phyloP scores from a whole-genome alignment of 2,113 vertebrate species.

The Trichechus manatus region DNA sequence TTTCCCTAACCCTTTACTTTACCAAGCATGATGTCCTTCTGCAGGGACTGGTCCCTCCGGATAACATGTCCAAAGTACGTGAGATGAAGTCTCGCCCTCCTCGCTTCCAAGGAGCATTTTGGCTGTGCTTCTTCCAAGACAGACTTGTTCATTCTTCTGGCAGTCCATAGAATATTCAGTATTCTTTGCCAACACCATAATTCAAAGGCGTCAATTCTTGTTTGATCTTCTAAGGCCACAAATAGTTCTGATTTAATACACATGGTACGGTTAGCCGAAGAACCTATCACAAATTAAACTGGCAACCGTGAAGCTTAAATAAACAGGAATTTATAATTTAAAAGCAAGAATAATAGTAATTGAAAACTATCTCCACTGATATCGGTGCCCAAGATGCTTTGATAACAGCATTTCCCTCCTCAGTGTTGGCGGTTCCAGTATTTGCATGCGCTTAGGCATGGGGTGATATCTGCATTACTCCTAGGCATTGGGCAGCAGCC shows the following conservation, averaged over 20 bases:
- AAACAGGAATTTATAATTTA: slow-evolving; percentile 7
- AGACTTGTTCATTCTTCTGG: no score
- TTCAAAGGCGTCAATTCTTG: no score
- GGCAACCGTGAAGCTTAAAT: background rate
- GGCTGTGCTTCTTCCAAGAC: no score
- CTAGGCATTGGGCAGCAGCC: background rate
- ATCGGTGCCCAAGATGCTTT: background rate
- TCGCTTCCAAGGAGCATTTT: no score
- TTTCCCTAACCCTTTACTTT: no score
- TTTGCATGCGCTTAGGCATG: background rate
- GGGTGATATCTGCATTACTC: background rate
- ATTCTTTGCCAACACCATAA: no score
- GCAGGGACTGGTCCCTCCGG: no score
- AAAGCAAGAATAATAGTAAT: background rate
- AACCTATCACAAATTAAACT: background rate
- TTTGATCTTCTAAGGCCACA: background rate
- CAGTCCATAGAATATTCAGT: no score
- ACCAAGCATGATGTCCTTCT: no score
- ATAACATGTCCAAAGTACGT: no score
- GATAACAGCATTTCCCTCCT: background rate
- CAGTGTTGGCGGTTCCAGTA: background rate
- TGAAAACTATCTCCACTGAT: background rate
- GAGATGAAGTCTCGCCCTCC: no score
- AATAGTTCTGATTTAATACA: background rate
- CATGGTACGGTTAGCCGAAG: background rate